A percentile compares a stretch with the other conserved stretches of the same genome.
phyloP scores from a whole-genome alignment of 2,797 vertebrate species.

The Pangasius macronema region DNA sequence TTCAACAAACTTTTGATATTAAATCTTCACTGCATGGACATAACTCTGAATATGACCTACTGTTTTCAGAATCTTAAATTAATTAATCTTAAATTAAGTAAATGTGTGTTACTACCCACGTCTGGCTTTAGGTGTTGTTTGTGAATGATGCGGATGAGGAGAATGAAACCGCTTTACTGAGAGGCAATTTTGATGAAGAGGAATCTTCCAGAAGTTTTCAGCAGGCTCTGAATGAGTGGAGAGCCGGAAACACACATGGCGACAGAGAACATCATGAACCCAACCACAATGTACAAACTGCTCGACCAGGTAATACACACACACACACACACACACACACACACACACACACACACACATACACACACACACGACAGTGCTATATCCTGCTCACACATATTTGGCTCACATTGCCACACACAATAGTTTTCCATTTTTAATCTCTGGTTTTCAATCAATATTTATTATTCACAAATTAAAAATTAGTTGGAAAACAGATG shows the following conservation, averaged over 20 bases:
- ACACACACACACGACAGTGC: neutral
- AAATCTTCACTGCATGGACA: neutral
- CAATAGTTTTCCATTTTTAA: neutral
- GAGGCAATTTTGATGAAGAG: constrained; percentile 76
- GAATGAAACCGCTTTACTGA: constrained; percentile 62
- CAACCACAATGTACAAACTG: constrained; percentile 27
- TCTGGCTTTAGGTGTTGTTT: constrained; percentile 59
- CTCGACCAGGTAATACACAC: constrained; percentile 71
- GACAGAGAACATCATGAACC: constrained; percentile 12
- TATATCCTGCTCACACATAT: neutral
- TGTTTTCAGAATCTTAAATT: neutral
- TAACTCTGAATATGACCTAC: neutral
- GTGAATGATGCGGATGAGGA: constrained; percentile 42
- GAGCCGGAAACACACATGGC: constrained; percentile 60
- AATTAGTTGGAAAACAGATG: neutral
- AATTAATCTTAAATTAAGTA: neutral
- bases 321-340: neutral
- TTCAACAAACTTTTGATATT: neutral
- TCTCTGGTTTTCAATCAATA: neutral
- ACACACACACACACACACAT: neutral
- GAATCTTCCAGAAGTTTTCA: constrained; percentile 80
- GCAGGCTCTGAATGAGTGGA: constrained; percentile 81
- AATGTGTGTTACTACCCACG: neutral
- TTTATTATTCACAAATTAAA: neutral
- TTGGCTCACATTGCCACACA: neutral